Evolutionary conservation across 1,140 invertebrate species (phyloP), one percentile per base, ranked within the genome.

Genomic region (Coenobita brevimanus): DNA sequence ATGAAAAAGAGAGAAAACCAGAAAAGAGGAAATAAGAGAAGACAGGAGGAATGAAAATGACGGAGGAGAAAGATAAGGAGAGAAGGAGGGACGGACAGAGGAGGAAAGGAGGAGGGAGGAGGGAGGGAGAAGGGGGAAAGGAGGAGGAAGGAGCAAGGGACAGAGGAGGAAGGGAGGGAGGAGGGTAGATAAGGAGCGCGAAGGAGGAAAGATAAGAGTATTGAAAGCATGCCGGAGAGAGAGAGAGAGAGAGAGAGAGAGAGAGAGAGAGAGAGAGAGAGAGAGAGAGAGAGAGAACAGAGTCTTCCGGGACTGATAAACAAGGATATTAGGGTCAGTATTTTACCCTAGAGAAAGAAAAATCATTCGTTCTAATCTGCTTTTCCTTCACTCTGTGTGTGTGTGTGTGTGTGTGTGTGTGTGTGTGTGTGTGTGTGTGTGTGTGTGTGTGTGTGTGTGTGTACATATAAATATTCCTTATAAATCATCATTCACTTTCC

Each of bases 191-290:
- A n/a, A n/a, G n/a, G n/a, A n/a, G n/a, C n/a, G n/a, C n/a, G 17
- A 33, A 67, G 8, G 62, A 67, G 3, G 27, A 24, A 1, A 30
- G 62, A 33, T 3, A 13, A 67, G 62, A 8, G 2, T 3, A 33
- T 24, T 73, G 69, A 73, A 38, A 33, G 41, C 33, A 73, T 38
- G 33, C 21, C 33, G 3, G 33, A 38, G 69, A 33, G 33, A 8
- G 46, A 8, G 46, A 8, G 46, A 8, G 69, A 3, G 30, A 30
- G 69, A 73, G 69, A 3, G 41, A 73, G 69, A 80, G 46, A 57
- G 33, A 80, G 46, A 80, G 46, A 57, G 33, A 80, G 46, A 80
- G 46, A 71, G 27, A 71, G 27, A 71, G 27, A 71, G 27, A 71
- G 27, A 71, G 27, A 71, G 27, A 71, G 46, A 50, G 46, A 50